phyloP scores from a whole-genome alignment of 2,888 invertebrate species.

The Agapostemon virescens region DNA sequence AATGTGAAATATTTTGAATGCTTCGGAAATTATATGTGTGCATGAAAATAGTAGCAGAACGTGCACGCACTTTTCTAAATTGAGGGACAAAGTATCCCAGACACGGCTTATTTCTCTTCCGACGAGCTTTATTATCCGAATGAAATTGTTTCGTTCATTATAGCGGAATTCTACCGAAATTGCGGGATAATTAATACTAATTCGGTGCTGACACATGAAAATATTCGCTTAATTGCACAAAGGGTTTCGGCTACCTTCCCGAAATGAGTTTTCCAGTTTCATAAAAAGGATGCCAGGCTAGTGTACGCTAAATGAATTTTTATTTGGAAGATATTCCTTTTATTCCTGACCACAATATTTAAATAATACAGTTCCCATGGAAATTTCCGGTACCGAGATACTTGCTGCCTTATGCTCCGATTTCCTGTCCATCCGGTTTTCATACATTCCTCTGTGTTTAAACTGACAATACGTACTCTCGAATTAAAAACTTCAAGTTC shows the following conservation, averaged over 20 bases:
- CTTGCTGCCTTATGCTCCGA: slow-evolving; percentile 19
- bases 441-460: not conserved
- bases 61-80: not conserved
- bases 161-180: slow-evolving; percentile 34
- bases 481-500: not conserved
- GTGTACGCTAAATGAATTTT: slow-evolving; percentile 41
- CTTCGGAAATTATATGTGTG: not conserved
- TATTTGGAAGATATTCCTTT: slow-evolving; percentile 18
- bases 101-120: slow-evolving; percentile 8
- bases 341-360: slow-evolving; percentile 15
- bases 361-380: slow-evolving; percentile 18
- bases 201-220: slow-evolving; percentile 49
- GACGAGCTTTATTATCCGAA: slow-evolving; percentile 35
- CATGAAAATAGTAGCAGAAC: not conserved
- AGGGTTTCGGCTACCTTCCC: slow-evolving; percentile 42
- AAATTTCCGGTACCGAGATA: slow-evolving; percentile 6
- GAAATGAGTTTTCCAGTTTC: slow-evolving; percentile 38
- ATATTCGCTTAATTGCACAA: slow-evolving; percentile 59
- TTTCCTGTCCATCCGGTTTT: slow-evolving; percentile 25
- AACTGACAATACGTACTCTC: not conserved
- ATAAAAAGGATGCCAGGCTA: slow-evolving; percentile 6
- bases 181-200: slow-evolving; percentile 54
- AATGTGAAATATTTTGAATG: not conserved
- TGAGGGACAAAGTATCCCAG: not conserved
- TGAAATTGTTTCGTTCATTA: slow-evolving; percentile 56